Percentiles rank a stretch among this genome's conserved stretches.
Conservation (phyloP, 2,888 invertebrate genomes). For the Drosophila fungiperda region DNA sequence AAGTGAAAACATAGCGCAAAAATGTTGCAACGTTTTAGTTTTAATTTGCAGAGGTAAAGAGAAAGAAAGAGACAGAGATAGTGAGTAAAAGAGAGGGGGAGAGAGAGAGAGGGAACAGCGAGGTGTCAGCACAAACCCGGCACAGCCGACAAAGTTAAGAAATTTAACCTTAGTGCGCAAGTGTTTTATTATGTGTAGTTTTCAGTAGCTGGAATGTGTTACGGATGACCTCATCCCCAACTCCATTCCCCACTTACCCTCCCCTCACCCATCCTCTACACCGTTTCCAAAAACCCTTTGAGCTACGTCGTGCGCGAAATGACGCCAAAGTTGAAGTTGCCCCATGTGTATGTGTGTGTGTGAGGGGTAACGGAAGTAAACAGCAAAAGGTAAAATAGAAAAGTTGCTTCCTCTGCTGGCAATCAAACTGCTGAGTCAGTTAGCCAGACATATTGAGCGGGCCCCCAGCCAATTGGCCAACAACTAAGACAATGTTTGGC, state of each 20-base stretch:
- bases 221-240: conserved; percentile 27
- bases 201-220: conserved; percentile 67
- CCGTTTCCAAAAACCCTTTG: conserved; percentile 5
- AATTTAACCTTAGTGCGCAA: conserved; percentile 79
- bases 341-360: conserved; percentile 4
- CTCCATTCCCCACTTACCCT: neutral
- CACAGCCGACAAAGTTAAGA: conserved; percentile 28
- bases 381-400: conserved; percentile 62
- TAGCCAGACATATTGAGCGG: conserved; percentile 79
- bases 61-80: neutral
- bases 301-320: conserved; percentile 79
- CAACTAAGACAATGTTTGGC: conserved; percentile 71
- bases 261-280: neutral
- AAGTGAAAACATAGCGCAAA: conserved; percentile 72
- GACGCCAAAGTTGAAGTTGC: conserved; percentile 74
- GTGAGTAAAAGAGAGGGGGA: neutral
- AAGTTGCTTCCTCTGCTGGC: conserved; percentile 74
- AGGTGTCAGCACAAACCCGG: conserved; percentile 28
- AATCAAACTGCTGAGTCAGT: conserved; percentile 81
- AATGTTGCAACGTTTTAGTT: conserved; percentile 77
- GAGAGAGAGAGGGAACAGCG: neutral
- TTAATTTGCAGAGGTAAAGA: conserved; percentile 54
- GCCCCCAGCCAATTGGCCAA: conserved; percentile 46
- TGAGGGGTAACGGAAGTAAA: conserved; percentile 64
- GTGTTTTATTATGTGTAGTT: conserved; percentile 78